Conservation (phyloP, 1,140 invertebrate genomes). For the Penaeus indicus region DNA sequence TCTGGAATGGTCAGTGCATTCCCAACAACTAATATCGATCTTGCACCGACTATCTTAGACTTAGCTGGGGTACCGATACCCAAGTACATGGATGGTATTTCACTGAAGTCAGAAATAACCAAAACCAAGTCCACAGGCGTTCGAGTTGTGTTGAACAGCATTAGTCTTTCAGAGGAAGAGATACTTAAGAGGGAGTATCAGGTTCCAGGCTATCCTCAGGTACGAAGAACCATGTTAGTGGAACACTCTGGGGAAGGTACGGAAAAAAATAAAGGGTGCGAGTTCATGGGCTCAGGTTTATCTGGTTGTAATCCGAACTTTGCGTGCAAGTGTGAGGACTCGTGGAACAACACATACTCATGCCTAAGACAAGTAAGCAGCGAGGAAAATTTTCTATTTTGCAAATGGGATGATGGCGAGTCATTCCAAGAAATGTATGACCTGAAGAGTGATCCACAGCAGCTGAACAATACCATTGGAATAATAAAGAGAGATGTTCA, state of each 20-base stretch:
- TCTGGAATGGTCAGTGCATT: constrained; percentile 71
- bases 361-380: constrained; percentile 79
- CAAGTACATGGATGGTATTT: constrained; percentile 78
- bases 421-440: constrained; percentile 81
- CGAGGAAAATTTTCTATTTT: constrained; percentile 79
- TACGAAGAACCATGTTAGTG: constrained; percentile 76
- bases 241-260: constrained; percentile 84
- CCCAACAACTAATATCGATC: constrained; percentile 82
- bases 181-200: background rate
- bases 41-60: constrained; percentile 84
- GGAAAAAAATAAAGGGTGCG: constrained; percentile 67
- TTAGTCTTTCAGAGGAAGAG: no score
- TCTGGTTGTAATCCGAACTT: constrained; percentile 78
- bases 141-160: constrained; percentile 38
- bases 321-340: constrained; percentile 86
- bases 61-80: constrained; percentile 73
- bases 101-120: constrained; percentile 72
- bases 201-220: background rate
- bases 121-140: constrained; percentile 35
- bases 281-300: constrained; percentile 67
- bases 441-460: constrained; percentile 77
- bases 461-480: constrained; percentile 77
- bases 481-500: constrained; percentile 3
- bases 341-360: constrained; percentile 85
- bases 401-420: constrained; percentile 80